Evolutionary conservation across 2,797 vertebrate genomes (phyloP).

Genomic region (Sciurus vulgaris): DNA sequence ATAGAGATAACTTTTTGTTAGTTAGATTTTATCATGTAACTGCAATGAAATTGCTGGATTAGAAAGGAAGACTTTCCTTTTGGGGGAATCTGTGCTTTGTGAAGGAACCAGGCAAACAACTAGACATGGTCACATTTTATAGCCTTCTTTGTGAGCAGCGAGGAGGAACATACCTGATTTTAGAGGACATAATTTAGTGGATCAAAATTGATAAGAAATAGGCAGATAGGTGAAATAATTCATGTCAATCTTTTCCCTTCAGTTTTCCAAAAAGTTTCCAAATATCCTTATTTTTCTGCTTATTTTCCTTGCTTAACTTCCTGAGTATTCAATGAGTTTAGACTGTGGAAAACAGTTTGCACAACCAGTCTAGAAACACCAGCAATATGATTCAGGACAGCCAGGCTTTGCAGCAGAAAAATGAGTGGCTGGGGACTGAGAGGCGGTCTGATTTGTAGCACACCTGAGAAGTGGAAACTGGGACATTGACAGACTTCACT

Average conservation of each 20-base stretch:
- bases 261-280: background rate
- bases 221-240: background rate
- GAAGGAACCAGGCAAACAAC: background rate
- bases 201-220: background rate
- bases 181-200: accelerated
- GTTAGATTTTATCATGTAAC: background rate
- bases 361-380: background rate
- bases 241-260: background rate
- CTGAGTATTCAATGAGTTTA: background rate
- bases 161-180: background rate
- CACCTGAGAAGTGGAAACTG: background rate
- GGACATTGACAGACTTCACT: background rate
- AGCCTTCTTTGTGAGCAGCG: background rate
- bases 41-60: background rate
- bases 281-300: background rate
- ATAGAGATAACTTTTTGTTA: background rate
- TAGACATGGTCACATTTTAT: background rate
- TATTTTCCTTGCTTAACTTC: background rate
- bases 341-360: background rate
- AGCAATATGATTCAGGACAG: background rate
- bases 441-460: background rate
- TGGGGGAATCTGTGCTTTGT: background rate
- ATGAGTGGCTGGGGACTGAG: background rate
- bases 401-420: background rate
- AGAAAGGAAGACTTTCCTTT: background rate